Conservation (phyloP, 1,140 invertebrate genomes). For the Chlorops oryzae region DNA sequence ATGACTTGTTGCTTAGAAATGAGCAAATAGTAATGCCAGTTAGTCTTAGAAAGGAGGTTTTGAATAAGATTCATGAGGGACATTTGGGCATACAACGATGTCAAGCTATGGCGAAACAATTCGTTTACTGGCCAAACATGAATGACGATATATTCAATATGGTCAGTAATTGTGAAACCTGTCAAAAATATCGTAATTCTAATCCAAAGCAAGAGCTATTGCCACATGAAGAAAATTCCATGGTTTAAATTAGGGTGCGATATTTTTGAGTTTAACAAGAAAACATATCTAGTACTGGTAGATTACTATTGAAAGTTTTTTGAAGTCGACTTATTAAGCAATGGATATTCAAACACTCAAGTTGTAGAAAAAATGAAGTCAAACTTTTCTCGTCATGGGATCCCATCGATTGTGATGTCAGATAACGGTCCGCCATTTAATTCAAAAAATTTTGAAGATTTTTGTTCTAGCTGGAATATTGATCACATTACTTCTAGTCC, state of each 20-base stretch:
- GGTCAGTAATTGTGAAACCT: conserved; percentile 36
- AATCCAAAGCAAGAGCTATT: background rate
- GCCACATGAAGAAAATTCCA: background rate
- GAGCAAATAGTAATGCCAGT: conserved; percentile 40
- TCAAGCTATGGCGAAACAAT: conserved; percentile 36
- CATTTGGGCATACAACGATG: conserved; percentile 49
- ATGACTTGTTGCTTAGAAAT: conserved; percentile 38
- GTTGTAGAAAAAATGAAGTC: too few relatives aligned
- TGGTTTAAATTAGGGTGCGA: conserved; percentile 26
- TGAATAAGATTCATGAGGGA: conserved; percentile 42
- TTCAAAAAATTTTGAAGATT: too few relatives aligned
- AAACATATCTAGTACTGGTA: background rate
- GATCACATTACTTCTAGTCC: too few relatives aligned
- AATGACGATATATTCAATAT: conserved; percentile 45
- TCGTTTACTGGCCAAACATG: conserved; percentile 49
- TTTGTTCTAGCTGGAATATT: too few relatives aligned
- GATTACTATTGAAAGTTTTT: too few relatives aligned
- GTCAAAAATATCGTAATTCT: background rate
- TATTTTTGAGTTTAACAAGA: too few relatives aligned
- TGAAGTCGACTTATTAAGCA: background rate
- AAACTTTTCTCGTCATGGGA: background rate
- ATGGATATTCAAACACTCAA: background rate
- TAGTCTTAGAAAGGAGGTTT: conserved; percentile 21
- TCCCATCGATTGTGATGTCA: background rate
- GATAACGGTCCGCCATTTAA: too few relatives aligned